Evolutionary conservation across 23 tunicate genomes (phyloP).

Genomic region (Ciona savignyi): DNA sequence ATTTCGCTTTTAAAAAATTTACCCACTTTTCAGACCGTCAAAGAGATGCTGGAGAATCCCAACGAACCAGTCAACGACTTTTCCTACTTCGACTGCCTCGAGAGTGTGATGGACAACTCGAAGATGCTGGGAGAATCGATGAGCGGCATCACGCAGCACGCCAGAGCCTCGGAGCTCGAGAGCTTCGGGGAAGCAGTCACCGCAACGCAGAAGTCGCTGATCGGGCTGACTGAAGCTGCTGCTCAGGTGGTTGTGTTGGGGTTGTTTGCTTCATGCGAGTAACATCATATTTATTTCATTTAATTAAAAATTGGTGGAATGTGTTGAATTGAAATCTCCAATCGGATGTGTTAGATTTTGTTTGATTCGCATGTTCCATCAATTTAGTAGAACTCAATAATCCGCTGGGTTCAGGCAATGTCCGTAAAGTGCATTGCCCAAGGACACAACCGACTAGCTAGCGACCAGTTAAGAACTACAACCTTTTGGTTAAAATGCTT

Average conservation of each 20-base stretch:
- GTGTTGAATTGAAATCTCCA: no score
- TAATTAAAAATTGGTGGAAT: no score
- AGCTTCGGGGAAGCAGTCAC: constrained; percentile 89
- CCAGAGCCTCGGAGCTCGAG: constrained; percentile 82
- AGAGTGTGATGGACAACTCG: constrained; percentile 91
- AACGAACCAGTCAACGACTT: constrained; percentile 93
- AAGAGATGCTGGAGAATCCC: constrained; percentile 82
- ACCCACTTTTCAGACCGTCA: constrained; percentile 55
- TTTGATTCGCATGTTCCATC: no score
- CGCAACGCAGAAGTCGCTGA: constrained; percentile 72
- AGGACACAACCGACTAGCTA: no score
- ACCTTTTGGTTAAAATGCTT: no score
- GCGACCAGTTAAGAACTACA: no score
- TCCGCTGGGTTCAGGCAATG: no score
- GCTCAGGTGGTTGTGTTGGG: constrained; percentile 85
- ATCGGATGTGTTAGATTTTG: no score
- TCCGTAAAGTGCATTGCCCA: no score
- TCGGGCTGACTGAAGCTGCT: constrained; percentile 94
- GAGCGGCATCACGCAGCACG: constrained; percentile 98
- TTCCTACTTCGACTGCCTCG: constrained; percentile 92
- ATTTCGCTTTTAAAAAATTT: background rate
- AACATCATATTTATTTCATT: no score
- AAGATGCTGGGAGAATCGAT: constrained; percentile 81
- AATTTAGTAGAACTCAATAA: no score
- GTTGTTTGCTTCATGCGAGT: no score